Evolutionary conservation across 2,113 vertebrate genomes (phyloP).

Genomic region (Cariama cristata): DNA sequence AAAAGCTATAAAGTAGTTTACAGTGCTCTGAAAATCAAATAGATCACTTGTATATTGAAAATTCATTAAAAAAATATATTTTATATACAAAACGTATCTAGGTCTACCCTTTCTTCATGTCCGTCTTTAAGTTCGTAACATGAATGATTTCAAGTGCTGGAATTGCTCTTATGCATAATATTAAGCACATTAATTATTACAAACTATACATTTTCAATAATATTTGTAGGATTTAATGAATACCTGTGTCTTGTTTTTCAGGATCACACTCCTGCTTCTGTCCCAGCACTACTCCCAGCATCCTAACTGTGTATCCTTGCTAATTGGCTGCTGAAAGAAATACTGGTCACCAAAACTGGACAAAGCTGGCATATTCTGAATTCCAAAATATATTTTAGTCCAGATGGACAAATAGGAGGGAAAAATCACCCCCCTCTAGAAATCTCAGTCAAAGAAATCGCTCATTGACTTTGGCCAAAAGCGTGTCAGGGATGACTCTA

Average conservation of each 20-base stretch:
- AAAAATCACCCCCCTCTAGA: not conserved
- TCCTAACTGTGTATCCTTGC: not conserved
- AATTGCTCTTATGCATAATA: not conserved
- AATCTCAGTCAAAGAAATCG: not conserved
- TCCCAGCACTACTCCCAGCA: not conserved
- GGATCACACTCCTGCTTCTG: not conserved
- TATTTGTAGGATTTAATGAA: not conserved
- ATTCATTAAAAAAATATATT: not conserved
- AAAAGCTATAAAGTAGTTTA: slow-evolving; percentile 5
- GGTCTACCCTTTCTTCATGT: not conserved
- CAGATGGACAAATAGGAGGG: not conserved
- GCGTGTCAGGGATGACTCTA: not conserved
- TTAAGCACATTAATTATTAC: not conserved
- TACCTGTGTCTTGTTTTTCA: not conserved
- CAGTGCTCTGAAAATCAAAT: slow-evolving; percentile 5
- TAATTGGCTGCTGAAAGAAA: not conserved
- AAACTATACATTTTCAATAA: not conserved
- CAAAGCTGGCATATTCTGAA: not conserved
- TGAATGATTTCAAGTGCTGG: not conserved
- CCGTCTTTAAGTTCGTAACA: not conserved
- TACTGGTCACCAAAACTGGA: not conserved
- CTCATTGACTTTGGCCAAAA: not conserved
- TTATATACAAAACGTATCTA: not conserved
- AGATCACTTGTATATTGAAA: not conserved
- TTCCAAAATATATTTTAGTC: not conserved